Evolutionary conservation across 2,888 invertebrate genomes (phyloP), one percentile per base, ranked within the genome.

Genomic region (Plagodis dolabraria): DNA sequence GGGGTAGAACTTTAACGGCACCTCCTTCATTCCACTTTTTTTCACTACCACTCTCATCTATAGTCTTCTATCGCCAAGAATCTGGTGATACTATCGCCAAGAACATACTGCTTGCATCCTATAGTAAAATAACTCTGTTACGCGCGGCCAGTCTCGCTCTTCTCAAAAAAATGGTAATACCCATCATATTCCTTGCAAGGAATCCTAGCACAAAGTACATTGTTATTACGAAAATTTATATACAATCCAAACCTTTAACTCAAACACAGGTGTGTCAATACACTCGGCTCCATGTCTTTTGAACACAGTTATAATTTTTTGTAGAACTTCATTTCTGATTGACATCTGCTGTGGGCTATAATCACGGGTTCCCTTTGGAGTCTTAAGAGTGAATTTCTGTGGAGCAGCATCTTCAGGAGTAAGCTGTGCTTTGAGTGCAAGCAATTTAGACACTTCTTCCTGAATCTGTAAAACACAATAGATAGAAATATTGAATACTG

Each of bases 181-280:
- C 1, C 1, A 22, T 22, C 22, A 22, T 22, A 4, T 22, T 22
- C 22, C 22, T 22, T 22, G 22, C 22, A 22, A 22, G 22, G 22
- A 22, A 22, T 22, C 22, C 22, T 22, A 22, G 4, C 22, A 22
- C 22, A 2, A 22, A 22, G 22, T 22, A 22, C 4, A 22, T 22
- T 4, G 22, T 22, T 22, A 22, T 22, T 22, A 22, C 4, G 22
- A 22, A 2, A 22, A 22, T 2, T 22, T 22, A 22, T 36, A 36
- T 8, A 6, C 40, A 11, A n/a, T 33, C 49, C 60, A 7, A 47
- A 98, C 98, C 94, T 98, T 99, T 11, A 99, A 90, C 89, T 99
- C 99, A 93, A 99, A 99, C 12, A 99, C 97, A 46, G 99, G 99
- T 33, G 99, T 99, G 80, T 99, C 99, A 79, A 99, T 99, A 22